These are phyloP conservation scores for Drosophila repletoides DNA, from an alignment of 1,140 invertebrate species.

Conservation along the genomic window DNA sequence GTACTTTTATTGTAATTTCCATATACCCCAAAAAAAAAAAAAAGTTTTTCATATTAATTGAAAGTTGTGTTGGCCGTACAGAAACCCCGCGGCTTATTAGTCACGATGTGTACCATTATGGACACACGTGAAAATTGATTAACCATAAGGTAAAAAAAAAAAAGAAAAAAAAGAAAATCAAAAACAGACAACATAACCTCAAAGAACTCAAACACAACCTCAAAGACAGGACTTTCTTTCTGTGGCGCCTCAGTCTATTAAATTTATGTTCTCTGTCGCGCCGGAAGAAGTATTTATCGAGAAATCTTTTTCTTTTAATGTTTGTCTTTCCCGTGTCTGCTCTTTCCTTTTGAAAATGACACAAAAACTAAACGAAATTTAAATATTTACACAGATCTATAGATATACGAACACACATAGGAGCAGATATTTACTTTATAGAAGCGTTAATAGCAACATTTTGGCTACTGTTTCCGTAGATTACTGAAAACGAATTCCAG, in stretches of 20 bases:
- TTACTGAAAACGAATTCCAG: conserved; percentile 65
- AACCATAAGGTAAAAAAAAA: conserved; percentile 20
- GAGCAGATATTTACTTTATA: conserved; percentile 60
- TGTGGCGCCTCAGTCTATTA: conserved; percentile 55
- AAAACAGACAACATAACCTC: too few species aligned
- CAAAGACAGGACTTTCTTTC: neutral
- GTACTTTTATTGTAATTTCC: conserved; percentile 43
- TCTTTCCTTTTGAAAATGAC: conserved; percentile 40
- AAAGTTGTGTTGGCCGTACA: conserved; percentile 54
- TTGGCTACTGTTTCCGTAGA: conserved; percentile 70
- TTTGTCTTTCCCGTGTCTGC: conserved; percentile 44
- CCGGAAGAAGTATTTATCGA: conserved; percentile 65
- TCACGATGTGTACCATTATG: conserved; percentile 55
- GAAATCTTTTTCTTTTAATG: conserved; percentile 36
- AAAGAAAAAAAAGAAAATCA: too few species aligned
- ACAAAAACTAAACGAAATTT: conserved; percentile 48
- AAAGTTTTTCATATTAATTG: conserved; percentile 65
- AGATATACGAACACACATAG: conserved; percentile 40
- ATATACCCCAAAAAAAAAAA: conserved; percentile 7
- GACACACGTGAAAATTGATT: conserved; percentile 59
- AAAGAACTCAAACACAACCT: conserved; percentile 21
- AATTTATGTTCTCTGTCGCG: conserved; percentile 30
- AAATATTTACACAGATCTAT: conserved; percentile 69
- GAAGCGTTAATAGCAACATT: conserved; percentile 58
- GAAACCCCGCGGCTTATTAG: conserved; percentile 72